A percentile compares a stretch with the other conserved stretches of the same genome.
Conservation (phyloP, 2,888 invertebrate species). For the Drosophila macrospina region DNA sequence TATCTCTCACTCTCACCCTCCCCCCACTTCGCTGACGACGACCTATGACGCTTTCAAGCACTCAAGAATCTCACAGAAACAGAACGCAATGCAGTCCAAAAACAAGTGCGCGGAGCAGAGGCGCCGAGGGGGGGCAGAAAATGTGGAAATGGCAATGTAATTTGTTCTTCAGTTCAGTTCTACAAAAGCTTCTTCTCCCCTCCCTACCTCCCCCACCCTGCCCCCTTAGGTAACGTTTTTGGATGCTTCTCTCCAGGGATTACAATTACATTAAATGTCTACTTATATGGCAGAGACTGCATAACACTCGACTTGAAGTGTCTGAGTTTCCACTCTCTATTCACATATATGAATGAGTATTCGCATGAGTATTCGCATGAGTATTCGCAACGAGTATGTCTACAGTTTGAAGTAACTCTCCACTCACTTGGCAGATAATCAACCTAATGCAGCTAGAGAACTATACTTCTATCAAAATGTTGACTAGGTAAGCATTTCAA, state of each 20-base stretch:
- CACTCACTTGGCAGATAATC: slow-evolving; percentile 2
- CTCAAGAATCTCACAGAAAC: slow-evolving; percentile 44
- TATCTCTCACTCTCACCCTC: background rate
- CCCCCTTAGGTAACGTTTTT: background rate
- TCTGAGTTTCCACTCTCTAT: slow-evolving; percentile 20
- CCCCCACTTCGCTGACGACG: slow-evolving; percentile 31
- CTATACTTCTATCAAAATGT: background rate
- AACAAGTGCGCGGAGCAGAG: slow-evolving; percentile 13
- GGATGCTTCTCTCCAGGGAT: slow-evolving; percentile 49
- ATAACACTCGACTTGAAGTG: slow-evolving; percentile 17
- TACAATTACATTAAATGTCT: slow-evolving; percentile 46
- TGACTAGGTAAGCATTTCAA: background rate
- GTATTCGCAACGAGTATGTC: slow-evolving; percentile 6
- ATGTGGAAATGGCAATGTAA: slow-evolving; percentile 77
- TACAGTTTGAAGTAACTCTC: slow-evolving; percentile 27
- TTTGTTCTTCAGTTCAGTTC: slow-evolving; percentile 61
- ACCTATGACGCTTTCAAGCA: slow-evolving; percentile 54
- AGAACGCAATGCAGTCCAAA: slow-evolving; percentile 22
- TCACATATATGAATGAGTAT: slow-evolving; percentile 21
- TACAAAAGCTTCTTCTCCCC: slow-evolving; percentile 12
- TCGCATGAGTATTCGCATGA: slow-evolving; percentile 8
- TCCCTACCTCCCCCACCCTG: background rate
- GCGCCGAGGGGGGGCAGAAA: too few relatives aligned
- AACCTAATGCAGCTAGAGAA: background rate
- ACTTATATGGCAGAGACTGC: slow-evolving; percentile 15